Base-by-base conservation (phyloP, 2,888 invertebrate genomes). In the Nemapogon koenigi region DNA sequence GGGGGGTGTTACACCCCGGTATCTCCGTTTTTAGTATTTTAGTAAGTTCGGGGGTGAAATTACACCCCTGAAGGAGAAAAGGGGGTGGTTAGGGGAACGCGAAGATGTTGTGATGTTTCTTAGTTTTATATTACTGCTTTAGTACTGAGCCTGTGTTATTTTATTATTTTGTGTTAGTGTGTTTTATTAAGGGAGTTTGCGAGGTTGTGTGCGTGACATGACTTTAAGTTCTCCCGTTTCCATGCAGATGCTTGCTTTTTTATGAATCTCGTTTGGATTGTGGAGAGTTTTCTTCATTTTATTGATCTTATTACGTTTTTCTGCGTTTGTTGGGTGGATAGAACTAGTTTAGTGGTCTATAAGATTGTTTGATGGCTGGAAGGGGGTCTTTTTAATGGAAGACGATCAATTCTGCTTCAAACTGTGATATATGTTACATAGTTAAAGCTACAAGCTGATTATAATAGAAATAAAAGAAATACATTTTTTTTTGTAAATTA, bases 11-110 rank as follows among this genome's bases (percentile, higher is more conserved):
- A 52, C 53, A 61, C 68, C 70, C 55, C 66, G 62, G 70, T 75
- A 78, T 78, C 76, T 76, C 73, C 75, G 78, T 78, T 78, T 78
- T 78, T 78, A 78, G 76, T 78, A 78, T 76, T 78, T 78, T 78
- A 78, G 75, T 78, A 76, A 78, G 78, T 78, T 78, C 69, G 66
- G 38, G 38, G 39, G 39, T 22, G 39, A 28, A 26, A 26, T 26
- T 28, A 36, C 35, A 67, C 52, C 35, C 36, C 38, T 50, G 57
- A 55, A 50, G 50, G 49, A 43, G 35, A 13, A 13, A 3, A 28
- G 37, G 37, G 35, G 35, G 14, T 3, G 37, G 49, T 49, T 51
- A 52, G 45, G 37, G 41, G 43, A 53, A 59, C 56, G 53, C 59
- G 61, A 55, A 78, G 78, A 78, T 76, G 78, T 76, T 78, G 46